A percentile compares a stretch with the other conserved stretches of the same genome.
Conservation (phyloP, 2,113 vertebrate genomes). For the Sialia sialis region DNA sequence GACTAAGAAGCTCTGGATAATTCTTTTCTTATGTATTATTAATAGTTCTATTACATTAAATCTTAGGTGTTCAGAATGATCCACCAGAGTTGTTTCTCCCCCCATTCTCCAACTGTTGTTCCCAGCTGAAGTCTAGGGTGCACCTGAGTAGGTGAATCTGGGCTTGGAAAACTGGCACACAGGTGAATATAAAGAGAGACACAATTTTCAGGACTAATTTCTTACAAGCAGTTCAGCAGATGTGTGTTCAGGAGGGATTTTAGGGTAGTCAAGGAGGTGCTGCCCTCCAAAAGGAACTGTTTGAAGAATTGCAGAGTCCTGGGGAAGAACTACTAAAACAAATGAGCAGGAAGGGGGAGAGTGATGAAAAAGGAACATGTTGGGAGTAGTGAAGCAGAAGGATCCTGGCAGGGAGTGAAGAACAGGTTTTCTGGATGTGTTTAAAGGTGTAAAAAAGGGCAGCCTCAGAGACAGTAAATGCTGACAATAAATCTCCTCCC, state of each 20-base stretch:
- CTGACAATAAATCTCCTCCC: background rate
- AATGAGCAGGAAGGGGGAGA: background rate
- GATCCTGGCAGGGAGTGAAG: background rate
- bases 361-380: background rate
- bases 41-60: conserved; percentile 63
- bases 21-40: conserved; percentile 63
- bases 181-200: background rate
- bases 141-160: conserved; percentile 22
- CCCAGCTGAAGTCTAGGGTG: background rate
- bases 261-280: background rate
- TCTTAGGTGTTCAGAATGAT: conserved; percentile 50
- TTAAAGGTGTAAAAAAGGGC: background rate
- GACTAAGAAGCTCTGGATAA: conserved; percentile 52
- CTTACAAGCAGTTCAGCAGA: background rate
- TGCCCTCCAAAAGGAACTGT: conserved; percentile 9
- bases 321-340: background rate
- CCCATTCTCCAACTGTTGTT: background rate
- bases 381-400: conserved; percentile 3
- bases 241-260: conserved; percentile 41
- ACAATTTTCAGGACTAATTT: conserved; percentile 20
- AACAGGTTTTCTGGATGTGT: background rate
- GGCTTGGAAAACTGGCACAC: background rate
- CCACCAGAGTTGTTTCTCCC: background rate
- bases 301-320: background rate
- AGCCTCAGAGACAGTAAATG: background rate